A percentile compares a stretch with the other conserved stretches of the same genome.
Evolutionary conservation across 2,888 invertebrate genomes (phyloP).

Genomic region (Lithophane leautieri): DNA sequence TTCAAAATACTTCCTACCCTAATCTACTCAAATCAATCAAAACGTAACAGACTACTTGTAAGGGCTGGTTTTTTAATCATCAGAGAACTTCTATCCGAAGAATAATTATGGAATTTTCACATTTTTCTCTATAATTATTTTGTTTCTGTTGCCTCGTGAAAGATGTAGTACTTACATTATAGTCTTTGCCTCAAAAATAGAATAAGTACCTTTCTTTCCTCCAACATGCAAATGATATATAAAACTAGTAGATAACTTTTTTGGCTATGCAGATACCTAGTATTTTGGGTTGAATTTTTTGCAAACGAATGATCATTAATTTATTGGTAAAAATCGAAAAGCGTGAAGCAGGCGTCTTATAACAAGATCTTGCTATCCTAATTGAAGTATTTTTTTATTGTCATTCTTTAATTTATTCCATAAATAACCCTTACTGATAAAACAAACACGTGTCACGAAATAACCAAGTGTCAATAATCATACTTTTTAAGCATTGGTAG

Average conservation of each 20-base stretch:
- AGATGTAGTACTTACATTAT: background rate
- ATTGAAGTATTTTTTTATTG: background rate
- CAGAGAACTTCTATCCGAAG: background rate
- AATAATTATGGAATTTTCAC: background rate
- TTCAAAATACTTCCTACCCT: background rate
- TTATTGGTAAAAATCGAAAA: background rate
- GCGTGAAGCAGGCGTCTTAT: background rate
- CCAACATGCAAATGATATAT: too few species aligned
- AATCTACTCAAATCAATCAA: background rate
- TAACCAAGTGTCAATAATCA: slow-evolving; percentile 8
- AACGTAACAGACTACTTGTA: too few species aligned
- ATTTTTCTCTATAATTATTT: too few species aligned
- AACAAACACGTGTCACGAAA: slow-evolving; percentile 38
- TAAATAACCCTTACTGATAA: background rate
- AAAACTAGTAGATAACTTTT: background rate
- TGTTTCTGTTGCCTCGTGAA: background rate
- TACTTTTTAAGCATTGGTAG: slow-evolving; percentile 36
- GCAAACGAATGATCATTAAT: background rate
- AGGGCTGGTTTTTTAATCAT: background rate
- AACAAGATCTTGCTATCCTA: background rate
- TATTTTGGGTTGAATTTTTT: background rate
- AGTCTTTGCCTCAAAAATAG: background rate
- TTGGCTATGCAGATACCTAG: background rate
- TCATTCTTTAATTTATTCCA: background rate
- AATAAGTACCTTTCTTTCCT: background rate